Evolutionary conservation across 1,140 invertebrate species (phyloP).

Genomic region (Drosophila persimilis): DNA sequence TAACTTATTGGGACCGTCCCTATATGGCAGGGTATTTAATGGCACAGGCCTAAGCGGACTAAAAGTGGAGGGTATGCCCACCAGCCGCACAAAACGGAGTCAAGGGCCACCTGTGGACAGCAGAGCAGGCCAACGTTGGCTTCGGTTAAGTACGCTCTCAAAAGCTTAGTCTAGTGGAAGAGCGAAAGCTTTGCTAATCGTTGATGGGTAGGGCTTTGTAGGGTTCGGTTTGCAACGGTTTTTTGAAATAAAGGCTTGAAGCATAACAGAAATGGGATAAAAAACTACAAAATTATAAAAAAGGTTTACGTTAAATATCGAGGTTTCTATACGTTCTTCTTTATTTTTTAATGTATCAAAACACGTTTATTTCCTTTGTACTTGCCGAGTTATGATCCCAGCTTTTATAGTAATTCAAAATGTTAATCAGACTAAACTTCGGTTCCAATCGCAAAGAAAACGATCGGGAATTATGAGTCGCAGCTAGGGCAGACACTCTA

Average conservation of each 20-base stretch:
- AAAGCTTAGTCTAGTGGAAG: conserved; percentile 11
- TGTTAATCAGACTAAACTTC: too few relatives aligned
- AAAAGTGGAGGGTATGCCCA: too few relatives aligned
- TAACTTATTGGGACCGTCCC: not conserved
- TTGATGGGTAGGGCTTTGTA: not conserved
- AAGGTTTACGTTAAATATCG: too few relatives aligned
- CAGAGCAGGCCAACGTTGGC: not conserved
- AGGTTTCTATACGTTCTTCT: too few relatives aligned
- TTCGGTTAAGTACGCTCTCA: conserved; percentile 21
- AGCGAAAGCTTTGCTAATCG: conserved; percentile 1
- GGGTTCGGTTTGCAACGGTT: conserved; percentile 8
- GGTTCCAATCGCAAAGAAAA: too few relatives aligned
- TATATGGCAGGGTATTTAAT: not conserved
- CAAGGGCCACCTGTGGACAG: conserved; percentile 58
- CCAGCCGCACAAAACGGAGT: not conserved
- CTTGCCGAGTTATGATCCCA: too few relatives aligned
- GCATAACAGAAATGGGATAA: not conserved
- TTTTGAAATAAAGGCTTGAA: not conserved
- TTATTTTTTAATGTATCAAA: too few relatives aligned
- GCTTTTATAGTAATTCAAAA: too few relatives aligned
- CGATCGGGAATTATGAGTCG: too few relatives aligned
- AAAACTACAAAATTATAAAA: too few relatives aligned
- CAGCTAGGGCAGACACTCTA: too few relatives aligned
- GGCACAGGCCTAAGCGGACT: not conserved
- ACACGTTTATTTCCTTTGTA: too few relatives aligned